These are phyloP conservation scores for Caenorhabditis sulstoni DNA, from an alignment of 2,888 invertebrate species.

Conservation along the genomic window DNA sequence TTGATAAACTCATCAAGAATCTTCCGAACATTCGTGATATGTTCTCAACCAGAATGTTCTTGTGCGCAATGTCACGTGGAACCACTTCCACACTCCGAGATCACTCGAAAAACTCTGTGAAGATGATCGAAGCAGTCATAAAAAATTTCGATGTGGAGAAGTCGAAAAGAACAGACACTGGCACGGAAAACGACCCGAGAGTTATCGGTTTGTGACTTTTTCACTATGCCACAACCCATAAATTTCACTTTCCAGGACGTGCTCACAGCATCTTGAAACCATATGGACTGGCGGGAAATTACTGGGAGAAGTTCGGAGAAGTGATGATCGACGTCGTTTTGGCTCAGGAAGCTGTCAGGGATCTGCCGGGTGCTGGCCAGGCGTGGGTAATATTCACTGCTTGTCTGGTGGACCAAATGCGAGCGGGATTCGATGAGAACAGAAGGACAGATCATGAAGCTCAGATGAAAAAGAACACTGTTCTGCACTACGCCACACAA, in stretches of 20 bases:
- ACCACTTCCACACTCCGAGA: constrained; percentile 75
- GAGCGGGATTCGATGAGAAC: constrained; percentile 76
- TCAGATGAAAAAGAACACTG: constrained; percentile 65
- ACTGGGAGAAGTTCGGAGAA: constrained; percentile 80
- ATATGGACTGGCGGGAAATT: constrained; percentile 76
- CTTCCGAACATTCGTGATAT: constrained; percentile 78
- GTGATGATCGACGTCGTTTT: constrained; percentile 79
- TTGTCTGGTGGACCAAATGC: constrained; percentile 78
- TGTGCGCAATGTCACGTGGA: constrained; percentile 78
- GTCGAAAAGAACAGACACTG: constrained; percentile 76
- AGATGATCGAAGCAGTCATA: constrained; percentile 77
- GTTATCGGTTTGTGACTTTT: constrained; percentile 62
- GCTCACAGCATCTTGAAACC: constrained; percentile 77
- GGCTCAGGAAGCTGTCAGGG: constrained; percentile 77
- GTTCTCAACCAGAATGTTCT: constrained; percentile 79
- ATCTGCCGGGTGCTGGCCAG: constrained; percentile 79
- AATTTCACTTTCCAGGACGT: constrained; percentile 63
- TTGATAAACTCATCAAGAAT: constrained; percentile 70
- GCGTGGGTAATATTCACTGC: constrained; percentile 80
- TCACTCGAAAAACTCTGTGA: constrained; percentile 75
- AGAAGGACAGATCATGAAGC: constrained; percentile 58
- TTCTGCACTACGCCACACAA: constrained; percentile 71
- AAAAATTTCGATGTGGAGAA: constrained; percentile 78
- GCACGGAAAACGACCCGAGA: constrained; percentile 74
- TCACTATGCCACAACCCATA: neutral